phyloP scores from a whole-genome alignment of 2,113 vertebrate species.

The Bungarus multicinctus region DNA sequence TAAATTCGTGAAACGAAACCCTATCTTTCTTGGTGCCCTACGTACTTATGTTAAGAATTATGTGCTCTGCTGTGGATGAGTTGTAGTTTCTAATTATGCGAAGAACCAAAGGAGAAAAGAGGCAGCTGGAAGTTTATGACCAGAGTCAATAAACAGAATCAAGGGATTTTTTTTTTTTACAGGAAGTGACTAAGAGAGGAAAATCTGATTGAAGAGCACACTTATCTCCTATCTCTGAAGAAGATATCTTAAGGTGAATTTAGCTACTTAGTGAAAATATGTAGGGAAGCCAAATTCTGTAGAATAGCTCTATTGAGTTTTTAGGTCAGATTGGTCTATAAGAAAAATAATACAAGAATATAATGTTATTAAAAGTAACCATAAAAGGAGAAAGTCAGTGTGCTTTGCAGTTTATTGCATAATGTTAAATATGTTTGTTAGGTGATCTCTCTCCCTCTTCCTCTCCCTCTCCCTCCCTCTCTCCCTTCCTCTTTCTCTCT shows the following conservation, averaged over 20 bases:
- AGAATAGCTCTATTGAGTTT: neutral
- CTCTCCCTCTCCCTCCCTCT: too few relatives aligned
- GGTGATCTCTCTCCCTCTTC: too few relatives aligned
- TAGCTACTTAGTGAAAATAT: neutral
- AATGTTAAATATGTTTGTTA: neutral
- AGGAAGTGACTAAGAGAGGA: neutral
- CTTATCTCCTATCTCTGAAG: neutral
- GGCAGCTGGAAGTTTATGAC: neutral
- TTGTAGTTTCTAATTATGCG: neutral
- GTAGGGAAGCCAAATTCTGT: neutral
- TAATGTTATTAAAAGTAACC: too few relatives aligned
- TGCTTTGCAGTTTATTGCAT: neutral
- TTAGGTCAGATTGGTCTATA: neutral
- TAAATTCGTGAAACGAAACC: neutral
- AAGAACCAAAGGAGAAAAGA: neutral
- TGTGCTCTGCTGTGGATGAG: neutral
- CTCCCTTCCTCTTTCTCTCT: too few relatives aligned
- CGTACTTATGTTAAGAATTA: neutral
- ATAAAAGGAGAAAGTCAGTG: too few relatives aligned
- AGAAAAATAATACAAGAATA: neutral
- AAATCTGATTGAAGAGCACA: neutral
- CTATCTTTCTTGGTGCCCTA: neutral
- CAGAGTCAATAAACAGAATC: neutral
- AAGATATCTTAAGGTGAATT: neutral
- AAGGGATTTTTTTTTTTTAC: neutral